Evolutionary conservation across 1,140 invertebrate species (phyloP), one percentile per base, ranked within the genome.

Genomic region (Euwallacea fornicatus): DNA sequence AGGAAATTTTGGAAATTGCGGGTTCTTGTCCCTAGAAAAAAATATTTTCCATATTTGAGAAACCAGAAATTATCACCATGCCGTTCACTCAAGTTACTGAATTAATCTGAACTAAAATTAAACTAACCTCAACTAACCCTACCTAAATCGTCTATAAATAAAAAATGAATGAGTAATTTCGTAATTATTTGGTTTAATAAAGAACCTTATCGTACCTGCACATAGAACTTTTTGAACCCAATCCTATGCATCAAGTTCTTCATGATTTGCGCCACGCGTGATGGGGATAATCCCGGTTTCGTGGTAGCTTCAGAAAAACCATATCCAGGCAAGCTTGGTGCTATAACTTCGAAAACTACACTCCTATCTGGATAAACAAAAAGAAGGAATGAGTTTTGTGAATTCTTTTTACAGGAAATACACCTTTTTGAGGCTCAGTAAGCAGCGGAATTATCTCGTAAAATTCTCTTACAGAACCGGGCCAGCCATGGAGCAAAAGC

Each of bases 401-500:
- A 33, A 6, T 50, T 50, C 47, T 82, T 80, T 33, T 33, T 33
- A 33, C 21, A 2, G 21, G 21, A 33, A 33, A 33, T 15, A 2
- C 16, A 11, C 83, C 84, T 1, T 81, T 71, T 67, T 82, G 81
- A 0, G 85, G 83, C 13, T 83, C 86, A 0, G 87, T 91, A 8
- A 95, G 76, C 21, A 91, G 44, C 0, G 92, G 92, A 69, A 94
- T 89, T 2, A 94, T 84, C 76, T 93, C 91, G 74, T 93, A 91
- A 79, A 96, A 96, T 80, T 97, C 93, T 7, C 91, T 84, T 2
- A 96, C 85, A 0, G 91, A 93, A 42, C 95, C 94, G 2, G 95
- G 95, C 95, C 95, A 98, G n/a, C 95, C 95, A 77, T 97, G 95
- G 4, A 94, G 76, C 0, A 97, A 33, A 0, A 97, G 76, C 16